Evolutionary conservation across 2,888 invertebrate genomes (phyloP).

Genomic region (Gisinianus flammeolus): DNA sequence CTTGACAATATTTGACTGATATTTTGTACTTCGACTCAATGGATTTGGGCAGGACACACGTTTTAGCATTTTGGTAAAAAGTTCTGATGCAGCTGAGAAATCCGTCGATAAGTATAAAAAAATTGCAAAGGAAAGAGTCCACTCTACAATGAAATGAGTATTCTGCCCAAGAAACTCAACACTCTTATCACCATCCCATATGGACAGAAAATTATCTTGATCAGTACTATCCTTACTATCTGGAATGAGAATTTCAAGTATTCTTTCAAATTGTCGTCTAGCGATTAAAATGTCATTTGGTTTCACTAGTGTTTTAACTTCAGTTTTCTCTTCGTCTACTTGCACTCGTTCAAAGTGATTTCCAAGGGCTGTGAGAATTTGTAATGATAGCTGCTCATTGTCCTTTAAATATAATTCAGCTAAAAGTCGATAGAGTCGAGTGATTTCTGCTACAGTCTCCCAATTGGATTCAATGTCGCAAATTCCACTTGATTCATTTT

Average conservation of each 20-base stretch:
- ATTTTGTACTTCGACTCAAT: constrained; percentile 45
- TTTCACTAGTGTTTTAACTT: constrained; percentile 41
- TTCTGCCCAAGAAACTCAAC: constrained; percentile 53
- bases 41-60: constrained; percentile 32
- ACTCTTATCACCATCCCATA: constrained; percentile 48
- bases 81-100: constrained; percentile 45
- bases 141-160: constrained; percentile 52
- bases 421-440: constrained; percentile 47
- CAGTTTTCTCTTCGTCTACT: constrained; percentile 18
- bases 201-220: not conserved
- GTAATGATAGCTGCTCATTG: constrained; percentile 38
- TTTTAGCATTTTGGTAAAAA: constrained; percentile 44
- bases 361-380: constrained; percentile 48
- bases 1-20: constrained; percentile 47
- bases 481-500: constrained; percentile 25
- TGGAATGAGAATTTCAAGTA: constrained; percentile 43
- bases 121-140: constrained; percentile 49
- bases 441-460: constrained; percentile 47
- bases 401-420: constrained; percentile 50
- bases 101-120: constrained; percentile 53
- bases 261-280: constrained; percentile 49
- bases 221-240: constrained; percentile 14
- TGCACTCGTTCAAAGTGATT: constrained; percentile 48
- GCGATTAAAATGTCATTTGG: constrained; percentile 50
- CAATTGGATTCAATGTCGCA: constrained; percentile 39